Base-by-base conservation (phyloP, 2,888 invertebrate genomes). In the Eristalis pertinax region DNA sequence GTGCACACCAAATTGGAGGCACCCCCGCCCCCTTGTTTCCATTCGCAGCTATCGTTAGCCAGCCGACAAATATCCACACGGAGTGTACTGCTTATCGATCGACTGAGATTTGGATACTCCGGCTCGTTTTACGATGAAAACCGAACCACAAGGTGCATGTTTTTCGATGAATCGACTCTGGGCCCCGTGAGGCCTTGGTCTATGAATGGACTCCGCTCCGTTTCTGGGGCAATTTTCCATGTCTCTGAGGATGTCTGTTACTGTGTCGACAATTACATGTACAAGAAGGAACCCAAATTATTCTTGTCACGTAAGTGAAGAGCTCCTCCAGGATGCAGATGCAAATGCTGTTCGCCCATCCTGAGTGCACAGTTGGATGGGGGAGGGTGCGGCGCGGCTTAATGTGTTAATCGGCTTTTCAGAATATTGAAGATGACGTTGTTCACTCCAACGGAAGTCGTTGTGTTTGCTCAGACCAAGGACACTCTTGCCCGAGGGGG, bases 41-140 rank as follows among this genome's bases (percentile, higher is more conserved):
- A n/a, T n/a, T n/a, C n/a, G n/a, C n/a, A 29, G 65, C 67, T 19
- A 50, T 43, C 43, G 26, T 43, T 60, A 70, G 70, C 60, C 24
- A 70, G 60, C 70, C 10, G 29, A 67, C 41, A 65, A 65, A 65
- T 8, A 26, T 41, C 26, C 7, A 35, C 15, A 19, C 10, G 13
- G 24, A 15, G 41, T n/a, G 32, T 29, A 29, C 19, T 50, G 50
- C 50, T 50, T 50, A 50, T 50, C 50, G 50, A 50, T 50, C 50
- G 50, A 50, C 50, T 19, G 50, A 8, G 50, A 50, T 50, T 50
- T 50, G 19, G 50, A 19, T 50, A 19, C 50, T 8, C 8, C 50
- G 19, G 19, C 19, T 50, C 19, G 19, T 19, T 50, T 50, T 50
- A 19, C 50, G 8, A 50, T 50, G 50, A 50, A 50, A 50, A 50